Conservation (phyloP, 2,797 vertebrate species). For the Erpetoichthys calabaricus region DNA sequence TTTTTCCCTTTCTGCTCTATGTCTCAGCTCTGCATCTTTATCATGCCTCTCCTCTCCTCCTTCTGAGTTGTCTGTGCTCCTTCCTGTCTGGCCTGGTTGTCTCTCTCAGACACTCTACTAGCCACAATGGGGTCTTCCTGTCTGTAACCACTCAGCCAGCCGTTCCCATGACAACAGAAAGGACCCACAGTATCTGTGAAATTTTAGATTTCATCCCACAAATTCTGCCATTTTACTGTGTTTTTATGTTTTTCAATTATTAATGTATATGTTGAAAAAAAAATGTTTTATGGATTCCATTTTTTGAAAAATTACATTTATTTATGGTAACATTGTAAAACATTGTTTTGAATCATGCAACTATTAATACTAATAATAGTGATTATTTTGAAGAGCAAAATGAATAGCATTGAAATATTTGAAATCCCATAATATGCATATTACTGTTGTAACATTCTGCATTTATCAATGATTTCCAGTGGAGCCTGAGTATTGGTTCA, state of each 20-base stretch:
- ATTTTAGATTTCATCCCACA: conserved; percentile 7
- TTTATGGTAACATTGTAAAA: no score
- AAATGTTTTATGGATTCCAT: neutral
- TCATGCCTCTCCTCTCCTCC: conserved; percentile 21
- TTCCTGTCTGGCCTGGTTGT: conserved; percentile 37
- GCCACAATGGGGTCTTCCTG: conserved; percentile 55
- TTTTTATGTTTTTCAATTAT: no score
- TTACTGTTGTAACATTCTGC: no score
- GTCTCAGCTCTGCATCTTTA: conserved; percentile 8
- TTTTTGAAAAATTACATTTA: neutral
- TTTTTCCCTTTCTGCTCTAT: neutral
- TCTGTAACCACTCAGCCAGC: conserved; percentile 60
- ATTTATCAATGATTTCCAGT: no score
- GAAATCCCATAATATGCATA: no score
- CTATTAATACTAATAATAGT: no score
- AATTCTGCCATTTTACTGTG: conserved; percentile 9
- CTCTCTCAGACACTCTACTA: conserved; percentile 33
- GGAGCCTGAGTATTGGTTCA: no score
- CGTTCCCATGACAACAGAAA: conserved; percentile 63
- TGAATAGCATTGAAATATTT: no score
- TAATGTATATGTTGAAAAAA: no score
- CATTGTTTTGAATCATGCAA: no score
- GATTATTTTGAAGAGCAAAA: no score
- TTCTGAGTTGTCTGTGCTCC: conserved; percentile 39
- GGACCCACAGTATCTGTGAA: conserved; percentile 24